phyloP scores from a whole-genome alignment of 2,797 vertebrate species.

The Ptychadena robeensis region DNA sequence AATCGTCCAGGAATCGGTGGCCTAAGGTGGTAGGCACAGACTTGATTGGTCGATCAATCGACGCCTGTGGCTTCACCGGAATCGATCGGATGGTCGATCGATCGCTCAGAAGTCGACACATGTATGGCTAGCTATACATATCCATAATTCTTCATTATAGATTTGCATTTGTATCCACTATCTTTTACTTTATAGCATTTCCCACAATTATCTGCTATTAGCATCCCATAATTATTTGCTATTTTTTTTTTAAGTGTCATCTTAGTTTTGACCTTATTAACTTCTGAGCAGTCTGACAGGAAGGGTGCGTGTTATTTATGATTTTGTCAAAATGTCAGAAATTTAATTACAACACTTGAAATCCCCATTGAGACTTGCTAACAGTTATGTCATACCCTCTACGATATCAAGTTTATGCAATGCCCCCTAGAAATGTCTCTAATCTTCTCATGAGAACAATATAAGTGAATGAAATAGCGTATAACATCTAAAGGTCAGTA shows the following conservation, averaged over 20 bases:
- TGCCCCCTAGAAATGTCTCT: conserved; percentile 40
- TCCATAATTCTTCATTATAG: no score
- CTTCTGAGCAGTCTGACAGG: not conserved
- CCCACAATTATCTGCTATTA: not conserved
- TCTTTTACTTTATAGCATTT: not conserved
- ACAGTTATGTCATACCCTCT: conserved; percentile 37
- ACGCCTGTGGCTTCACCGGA: no score
- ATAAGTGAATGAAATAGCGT: conserved; percentile 44
- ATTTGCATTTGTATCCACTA: no score
- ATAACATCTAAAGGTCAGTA: conserved; percentile 46
- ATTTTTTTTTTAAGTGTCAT: not conserved
- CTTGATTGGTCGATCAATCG: no score
- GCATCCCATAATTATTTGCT: not conserved
- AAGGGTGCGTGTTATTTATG: conserved; percentile 11
- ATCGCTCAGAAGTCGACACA: no score
- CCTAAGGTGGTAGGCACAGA: no score
- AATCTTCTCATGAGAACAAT: conserved; percentile 47
- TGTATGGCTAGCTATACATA: not conserved
- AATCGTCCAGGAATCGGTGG: no score
- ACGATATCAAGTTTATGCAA: conserved; percentile 52
- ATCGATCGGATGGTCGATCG: no score
- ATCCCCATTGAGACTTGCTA: conserved; percentile 44
- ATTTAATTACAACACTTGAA: conserved; percentile 41
- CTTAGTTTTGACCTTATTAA: conserved; percentile 1
- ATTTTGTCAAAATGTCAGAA: conserved; percentile 32